Evolutionary conservation across 2,797 vertebrate genomes (phyloP).

Genomic region (Pipistrellus nathusii): DNA sequence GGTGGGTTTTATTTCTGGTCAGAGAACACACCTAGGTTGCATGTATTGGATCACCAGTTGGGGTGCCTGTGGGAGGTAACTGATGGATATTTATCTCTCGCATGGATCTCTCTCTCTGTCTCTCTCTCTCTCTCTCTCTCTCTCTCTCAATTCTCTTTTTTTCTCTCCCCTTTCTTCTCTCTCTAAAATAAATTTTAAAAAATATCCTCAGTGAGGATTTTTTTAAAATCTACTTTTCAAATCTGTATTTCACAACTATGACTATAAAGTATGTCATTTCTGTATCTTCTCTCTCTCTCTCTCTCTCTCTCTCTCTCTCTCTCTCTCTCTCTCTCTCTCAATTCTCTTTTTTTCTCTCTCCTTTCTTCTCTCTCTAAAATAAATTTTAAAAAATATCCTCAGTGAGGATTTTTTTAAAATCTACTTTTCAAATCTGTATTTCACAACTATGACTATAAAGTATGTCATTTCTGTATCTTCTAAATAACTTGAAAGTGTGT

Average conservation of each 20-base stretch:
- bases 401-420: background rate
- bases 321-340: too few species aligned
- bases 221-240: background rate
- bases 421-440: constrained; percentile 47
- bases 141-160: too few species aligned
- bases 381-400: background rate
- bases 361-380: background rate
- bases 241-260: constrained; percentile 65
- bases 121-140: too few species aligned
- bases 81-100: background rate
- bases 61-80: background rate
- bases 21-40: background rate
- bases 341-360: too few species aligned
- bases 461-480: constrained; percentile 49
- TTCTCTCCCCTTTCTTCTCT: background rate
- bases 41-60: background rate
- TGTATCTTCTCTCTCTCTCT: background rate
- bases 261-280: constrained; percentile 63
- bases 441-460: constrained; percentile 69
- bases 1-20: background rate
- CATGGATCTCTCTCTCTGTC: too few species aligned
- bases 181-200: background rate
- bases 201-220: background rate
- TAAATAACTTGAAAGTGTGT: constrained; percentile 48
- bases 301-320: too few species aligned